Evolutionary conservation across 2,797 vertebrate genomes (phyloP), one percentile per base, ranked within the genome.

Genomic region (Myotis vivesi): DNA sequence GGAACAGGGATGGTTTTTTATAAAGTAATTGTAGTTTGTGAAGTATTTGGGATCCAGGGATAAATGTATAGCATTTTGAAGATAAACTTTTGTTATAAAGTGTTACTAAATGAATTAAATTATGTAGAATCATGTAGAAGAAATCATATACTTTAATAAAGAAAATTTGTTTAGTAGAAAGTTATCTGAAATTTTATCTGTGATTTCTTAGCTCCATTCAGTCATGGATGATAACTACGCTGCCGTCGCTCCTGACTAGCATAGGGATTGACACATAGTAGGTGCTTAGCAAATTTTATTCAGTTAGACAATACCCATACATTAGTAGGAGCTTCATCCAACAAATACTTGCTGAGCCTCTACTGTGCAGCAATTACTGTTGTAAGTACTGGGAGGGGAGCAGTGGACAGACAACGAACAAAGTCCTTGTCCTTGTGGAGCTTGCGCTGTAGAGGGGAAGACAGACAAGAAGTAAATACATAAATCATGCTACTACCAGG

Each of bases 131-230:
- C 16, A n/a, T 64, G 53, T 13, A 87, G 30, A 89, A 77, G 25
- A 71, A 81, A 49, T 82, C 33, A n/a, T 53, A 19, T 1, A 38
- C 79, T 94, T 95, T 80, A 96, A 95, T 92, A 84, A 96, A 92
- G 46, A 75, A 87, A 68, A 59, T 66, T 82, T 86, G 17, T 30
- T 71, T 46, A 62, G 5, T 72, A 84, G 30, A 55, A 86, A 82
- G 79, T 53, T 91, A 55, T 73, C 22, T 96, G n/a, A 85, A 82
- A 49, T 96, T 93, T 93, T 87, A 89, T 57, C 36, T 89, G 25
- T 64, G 73, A 30, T 71, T 86, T 86, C 1, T 84, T 94, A 57
- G 20, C n/a, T 84, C 36, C 64, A 8, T 83, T 77, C 46, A 94
- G 30, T 92, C 30, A 62, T 15, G 85, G 51, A 49, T 1, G 2